A percentile compares a stretch with the other conserved stretches of the same genome.
These are phyloP conservation scores for Scolopax bukidnonensis DNA, from an alignment of 2,797 vertebrate genomes.

Conservation along the genomic window DNA sequence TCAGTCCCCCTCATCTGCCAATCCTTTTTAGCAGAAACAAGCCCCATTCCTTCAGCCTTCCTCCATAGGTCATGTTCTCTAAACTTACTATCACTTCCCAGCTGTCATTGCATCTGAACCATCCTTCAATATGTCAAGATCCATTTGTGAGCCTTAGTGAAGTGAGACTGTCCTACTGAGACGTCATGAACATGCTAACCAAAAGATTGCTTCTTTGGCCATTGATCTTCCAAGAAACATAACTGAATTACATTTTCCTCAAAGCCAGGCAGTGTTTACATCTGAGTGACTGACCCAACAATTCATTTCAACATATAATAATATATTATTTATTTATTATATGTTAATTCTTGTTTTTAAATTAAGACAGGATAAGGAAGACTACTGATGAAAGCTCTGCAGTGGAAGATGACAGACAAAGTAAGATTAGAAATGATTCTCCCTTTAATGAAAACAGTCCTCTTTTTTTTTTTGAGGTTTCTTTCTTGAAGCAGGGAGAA, in stretches of 20 bases:
- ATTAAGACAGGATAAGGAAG: neutral
- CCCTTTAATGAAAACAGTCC: neutral
- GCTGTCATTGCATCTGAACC: neutral
- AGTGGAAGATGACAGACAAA: neutral
- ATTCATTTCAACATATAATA: neutral
- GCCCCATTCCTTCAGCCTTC: neutral
- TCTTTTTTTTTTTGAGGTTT: neutral
- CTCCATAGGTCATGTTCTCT: neutral
- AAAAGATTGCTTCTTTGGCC: neutral
- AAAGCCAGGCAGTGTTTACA: neutral
- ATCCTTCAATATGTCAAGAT: neutral
- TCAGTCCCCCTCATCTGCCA: neutral
- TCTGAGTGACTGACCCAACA: neutral
- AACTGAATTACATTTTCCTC: neutral
- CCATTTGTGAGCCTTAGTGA: neutral
- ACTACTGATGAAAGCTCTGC: neutral
- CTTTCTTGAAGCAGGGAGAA: neutral
- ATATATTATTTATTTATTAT: neutral
- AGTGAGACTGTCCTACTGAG: neutral
- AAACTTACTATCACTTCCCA: neutral
- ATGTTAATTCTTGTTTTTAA: neutral
- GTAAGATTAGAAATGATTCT: neutral
- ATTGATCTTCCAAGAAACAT: neutral
- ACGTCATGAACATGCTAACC: neutral
- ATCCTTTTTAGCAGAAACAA: neutral